phyloP scores from a whole-genome alignment of 35 echinoderm and acorn worm genomes.

The Strongylocentrotus purpuratus region DNA sequence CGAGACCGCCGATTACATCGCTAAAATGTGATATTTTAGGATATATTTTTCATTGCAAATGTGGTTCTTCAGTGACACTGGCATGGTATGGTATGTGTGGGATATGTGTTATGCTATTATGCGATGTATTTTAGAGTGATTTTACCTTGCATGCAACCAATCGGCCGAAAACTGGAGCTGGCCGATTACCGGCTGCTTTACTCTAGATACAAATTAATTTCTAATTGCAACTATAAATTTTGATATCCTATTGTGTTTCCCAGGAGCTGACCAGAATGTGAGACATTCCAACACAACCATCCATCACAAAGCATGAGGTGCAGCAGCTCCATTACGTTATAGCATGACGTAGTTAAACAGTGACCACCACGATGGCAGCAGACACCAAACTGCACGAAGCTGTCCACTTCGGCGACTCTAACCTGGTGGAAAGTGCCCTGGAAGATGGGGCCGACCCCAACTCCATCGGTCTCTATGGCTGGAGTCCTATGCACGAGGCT shows the following conservation, averaged over 20 bases:
- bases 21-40: no score
- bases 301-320: not conserved
- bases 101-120: no score
- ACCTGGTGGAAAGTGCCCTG: constrained; percentile 81
- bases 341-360: not conserved
- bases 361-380: constrained; percentile 18
- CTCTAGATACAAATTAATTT: not conserved
- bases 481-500: constrained; percentile 88
- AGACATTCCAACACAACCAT: not conserved
- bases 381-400: constrained; percentile 94
- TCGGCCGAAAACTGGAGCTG: no score
- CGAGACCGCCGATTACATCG: no score
- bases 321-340: not conserved
- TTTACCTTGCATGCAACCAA: no score
- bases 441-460: constrained; percentile 80
- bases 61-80: no score
- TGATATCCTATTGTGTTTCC: not conserved
- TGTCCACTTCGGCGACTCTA: constrained; percentile 81
- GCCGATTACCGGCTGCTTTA: no score
- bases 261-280: not conserved
- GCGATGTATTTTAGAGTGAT: no score
- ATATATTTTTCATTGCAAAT: no score
- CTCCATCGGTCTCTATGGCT: constrained; percentile 83
- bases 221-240: not conserved
- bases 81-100: no score